Percentiles rank a stretch among this genome's conserved stretches.
These are phyloP conservation scores for Rhamphomyia laevipes DNA, from an alignment of 2,888 invertebrate species.

Conservation along the genomic window DNA sequence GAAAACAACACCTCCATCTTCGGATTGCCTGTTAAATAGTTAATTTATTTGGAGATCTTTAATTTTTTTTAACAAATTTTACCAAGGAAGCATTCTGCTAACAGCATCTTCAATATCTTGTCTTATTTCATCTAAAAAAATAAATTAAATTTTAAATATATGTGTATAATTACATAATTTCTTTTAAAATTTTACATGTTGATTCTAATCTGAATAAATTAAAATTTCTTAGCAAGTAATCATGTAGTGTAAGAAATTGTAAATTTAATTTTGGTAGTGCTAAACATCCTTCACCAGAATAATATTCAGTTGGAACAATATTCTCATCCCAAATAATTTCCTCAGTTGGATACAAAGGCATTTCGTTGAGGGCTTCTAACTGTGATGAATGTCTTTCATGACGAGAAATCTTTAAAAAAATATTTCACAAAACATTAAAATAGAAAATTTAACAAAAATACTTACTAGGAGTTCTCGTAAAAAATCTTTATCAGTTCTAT, in stretches of 20 bases:
- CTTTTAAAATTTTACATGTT: constrained; percentile 53
- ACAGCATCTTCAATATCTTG: constrained; percentile 98
- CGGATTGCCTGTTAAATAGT: constrained; percentile 52
- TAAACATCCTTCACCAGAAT: constrained; percentile 88
- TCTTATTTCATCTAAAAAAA: constrained; percentile 76
- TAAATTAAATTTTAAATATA: neutral
- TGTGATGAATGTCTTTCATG: constrained; percentile 87
- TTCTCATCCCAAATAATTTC: constrained; percentile 99
- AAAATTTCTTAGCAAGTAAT: constrained; percentile 94
- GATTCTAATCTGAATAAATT: constrained; percentile 95
- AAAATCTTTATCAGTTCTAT: constrained; percentile 67
- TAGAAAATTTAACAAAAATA: constrained; percentile 8
- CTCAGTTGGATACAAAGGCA: constrained; percentile 98
- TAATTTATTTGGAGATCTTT: neutral
- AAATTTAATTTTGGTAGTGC: constrained; percentile 95
- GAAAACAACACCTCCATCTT: constrained; percentile 76
- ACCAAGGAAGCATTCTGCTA: constrained; percentile 90
- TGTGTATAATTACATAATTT: constrained; percentile 12
- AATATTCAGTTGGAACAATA: constrained; percentile 94
- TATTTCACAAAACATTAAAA: neutral
- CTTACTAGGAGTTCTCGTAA: constrained; percentile 75
- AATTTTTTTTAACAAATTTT: constrained; percentile 29
- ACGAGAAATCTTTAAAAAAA: constrained; percentile 49
- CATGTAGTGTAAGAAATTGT: constrained; percentile 95
- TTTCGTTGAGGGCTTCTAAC: constrained; percentile 86